phyloP scores from a whole-genome alignment of 2,113 vertebrate species.

The Dromas ardeola region DNA sequence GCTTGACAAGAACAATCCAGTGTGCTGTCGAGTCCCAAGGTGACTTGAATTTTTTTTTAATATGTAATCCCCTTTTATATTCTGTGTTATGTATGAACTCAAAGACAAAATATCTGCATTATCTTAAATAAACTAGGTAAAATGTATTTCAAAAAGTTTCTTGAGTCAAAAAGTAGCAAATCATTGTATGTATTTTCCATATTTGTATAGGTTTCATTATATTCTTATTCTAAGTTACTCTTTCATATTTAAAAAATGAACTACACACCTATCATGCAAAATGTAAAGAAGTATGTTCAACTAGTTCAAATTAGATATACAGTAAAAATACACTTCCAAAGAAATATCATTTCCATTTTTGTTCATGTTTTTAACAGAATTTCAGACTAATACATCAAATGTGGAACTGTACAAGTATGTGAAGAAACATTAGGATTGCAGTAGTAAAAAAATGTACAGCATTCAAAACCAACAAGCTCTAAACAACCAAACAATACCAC shows the following conservation, averaged over 20 bases:
- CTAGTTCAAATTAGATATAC: constrained; percentile 67
- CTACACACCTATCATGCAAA: constrained; percentile 72
- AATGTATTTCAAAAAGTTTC: constrained; percentile 67
- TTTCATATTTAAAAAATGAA: constrained; percentile 66
- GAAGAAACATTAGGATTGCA: constrained; percentile 71
- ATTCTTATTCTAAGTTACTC: constrained; percentile 63
- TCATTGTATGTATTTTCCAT: constrained; percentile 70
- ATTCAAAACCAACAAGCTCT: constrained; percentile 72
- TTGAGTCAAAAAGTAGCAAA: constrained; percentile 70
- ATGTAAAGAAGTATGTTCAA: constrained; percentile 68
- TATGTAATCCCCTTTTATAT: not conserved
- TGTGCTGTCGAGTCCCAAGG: not conserved
- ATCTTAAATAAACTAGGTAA: constrained; percentile 51
- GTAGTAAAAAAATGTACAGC: constrained; percentile 78
- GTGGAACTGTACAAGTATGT: constrained; percentile 76
- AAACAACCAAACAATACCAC: constrained; percentile 72
- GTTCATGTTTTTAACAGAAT: constrained; percentile 78
- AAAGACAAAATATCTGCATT: constrained; percentile 47
- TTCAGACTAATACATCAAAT: constrained; percentile 78
- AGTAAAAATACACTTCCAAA: constrained; percentile 73
- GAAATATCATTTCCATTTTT: constrained; percentile 75
- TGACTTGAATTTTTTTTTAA: not conserved
- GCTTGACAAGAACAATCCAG: not conserved
- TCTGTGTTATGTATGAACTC: not conserved
- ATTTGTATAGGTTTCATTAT: constrained; percentile 68